Percentiles rank a stretch among this genome's conserved stretches.
These are phyloP conservation scores for Spodoptera exigua DNA, from an alignment of 2,888 invertebrate species.

Conservation along the genomic window DNA sequence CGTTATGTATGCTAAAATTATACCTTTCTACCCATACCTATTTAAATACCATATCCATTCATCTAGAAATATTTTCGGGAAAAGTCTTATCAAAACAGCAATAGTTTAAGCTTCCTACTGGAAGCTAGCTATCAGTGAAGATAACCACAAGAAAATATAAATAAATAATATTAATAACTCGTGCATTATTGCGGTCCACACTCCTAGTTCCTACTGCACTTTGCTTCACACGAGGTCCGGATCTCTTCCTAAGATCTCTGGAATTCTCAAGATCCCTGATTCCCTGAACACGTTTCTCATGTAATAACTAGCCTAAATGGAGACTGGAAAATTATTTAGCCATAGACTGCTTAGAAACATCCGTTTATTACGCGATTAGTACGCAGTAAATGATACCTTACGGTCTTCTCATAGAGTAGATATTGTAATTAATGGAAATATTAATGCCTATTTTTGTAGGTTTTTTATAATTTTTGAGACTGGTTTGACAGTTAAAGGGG, in stretches of 20 bases:
- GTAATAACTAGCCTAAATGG: conserved; percentile 40
- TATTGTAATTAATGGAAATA: conserved; percentile 4
- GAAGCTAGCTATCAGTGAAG: no score
- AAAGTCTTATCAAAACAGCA: no score
- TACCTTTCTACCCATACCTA: no score
- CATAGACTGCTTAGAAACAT: conserved; percentile 47
- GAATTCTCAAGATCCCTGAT: conserved; percentile 42
- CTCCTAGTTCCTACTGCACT: conserved; percentile 25
- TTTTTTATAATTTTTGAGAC: conserved; percentile 3
- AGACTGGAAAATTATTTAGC: conserved; percentile 52
- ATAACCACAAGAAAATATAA: no score
- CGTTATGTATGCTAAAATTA: no score
- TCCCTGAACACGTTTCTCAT: conserved; percentile 37
- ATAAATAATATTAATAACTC: background rate
- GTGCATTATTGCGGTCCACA: conserved; percentile 5
- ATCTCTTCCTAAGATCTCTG: conserved; percentile 42
- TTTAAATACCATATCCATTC: no score
- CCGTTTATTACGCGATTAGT: conserved; percentile 53
- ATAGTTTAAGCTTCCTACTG: no score
- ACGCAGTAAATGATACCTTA: conserved; percentile 51
- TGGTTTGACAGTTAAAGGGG: background rate
- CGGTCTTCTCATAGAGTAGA: conserved; percentile 41
- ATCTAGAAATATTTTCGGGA: no score
- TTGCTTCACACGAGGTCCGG: conserved; percentile 41
- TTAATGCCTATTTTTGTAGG: conserved; percentile 23